These are phyloP conservation scores for Sprattus sprattus DNA, from an alignment of 2,113 vertebrate species.

Conservation along the genomic window DNA sequence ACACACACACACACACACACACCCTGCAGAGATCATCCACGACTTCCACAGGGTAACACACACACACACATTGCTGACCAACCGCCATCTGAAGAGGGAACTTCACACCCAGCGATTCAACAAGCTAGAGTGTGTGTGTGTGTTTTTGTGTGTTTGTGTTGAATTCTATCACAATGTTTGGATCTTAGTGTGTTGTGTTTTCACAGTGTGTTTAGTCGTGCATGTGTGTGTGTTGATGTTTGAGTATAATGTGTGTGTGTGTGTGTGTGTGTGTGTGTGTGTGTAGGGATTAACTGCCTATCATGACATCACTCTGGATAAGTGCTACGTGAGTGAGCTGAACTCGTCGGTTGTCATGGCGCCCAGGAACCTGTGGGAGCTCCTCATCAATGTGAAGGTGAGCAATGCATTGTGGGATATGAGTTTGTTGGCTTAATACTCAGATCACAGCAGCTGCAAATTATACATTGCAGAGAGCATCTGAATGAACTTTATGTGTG, in stretches of 20 bases:
- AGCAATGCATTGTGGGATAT: too few species aligned
- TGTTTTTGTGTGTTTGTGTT: neutral
- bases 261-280: neutral
- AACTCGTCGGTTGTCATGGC: constrained; percentile 93
- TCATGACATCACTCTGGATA: constrained; percentile 89
- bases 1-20: too few species aligned
- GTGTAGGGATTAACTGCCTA: constrained; percentile 89
- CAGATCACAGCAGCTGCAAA: too few species aligned
- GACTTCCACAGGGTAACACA: constrained; percentile 89
- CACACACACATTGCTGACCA: neutral
- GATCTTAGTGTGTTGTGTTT: neutral
- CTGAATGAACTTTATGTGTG: too few species aligned
- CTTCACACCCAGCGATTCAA: too few species aligned
- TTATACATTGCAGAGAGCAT: too few species aligned
- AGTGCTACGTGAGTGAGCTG: constrained; percentile 91
- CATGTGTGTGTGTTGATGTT: constrained; percentile 17
- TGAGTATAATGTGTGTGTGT: constrained; percentile 25
- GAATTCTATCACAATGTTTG: too few species aligned
- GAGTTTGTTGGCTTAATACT: too few species aligned
- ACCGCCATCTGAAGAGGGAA: too few species aligned
- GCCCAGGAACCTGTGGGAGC: constrained; percentile 91
- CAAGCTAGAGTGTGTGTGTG: neutral
- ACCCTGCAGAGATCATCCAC: constrained; percentile 75
- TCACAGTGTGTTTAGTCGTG: neutral
- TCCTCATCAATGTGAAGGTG: constrained; percentile 90